A percentile compares a stretch with the other conserved stretches of the same genome.
phyloP scores from a whole-genome alignment of 2,797 vertebrate genomes.

The Parambassis ranga region DNA sequence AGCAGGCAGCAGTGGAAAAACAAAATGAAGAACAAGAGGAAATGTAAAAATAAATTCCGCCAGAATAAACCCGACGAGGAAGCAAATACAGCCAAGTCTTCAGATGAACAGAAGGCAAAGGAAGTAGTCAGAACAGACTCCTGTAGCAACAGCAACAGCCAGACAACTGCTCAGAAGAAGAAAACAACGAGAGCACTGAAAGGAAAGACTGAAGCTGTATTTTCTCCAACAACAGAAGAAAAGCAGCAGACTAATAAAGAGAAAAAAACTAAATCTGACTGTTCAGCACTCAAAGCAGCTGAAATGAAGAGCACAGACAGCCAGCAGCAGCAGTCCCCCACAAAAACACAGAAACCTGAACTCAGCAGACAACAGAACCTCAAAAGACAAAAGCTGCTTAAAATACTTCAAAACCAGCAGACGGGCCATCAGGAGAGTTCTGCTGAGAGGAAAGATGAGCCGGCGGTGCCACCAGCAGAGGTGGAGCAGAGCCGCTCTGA shows the following conservation, averaged over 20 bases:
- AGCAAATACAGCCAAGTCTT: constrained; percentile 10
- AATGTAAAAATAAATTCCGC: constrained; percentile 76
- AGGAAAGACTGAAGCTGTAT: neutral
- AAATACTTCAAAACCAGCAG: constrained; percentile 45
- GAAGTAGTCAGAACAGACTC: constrained; percentile 14
- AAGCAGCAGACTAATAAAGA: neutral
- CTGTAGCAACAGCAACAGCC: neutral
- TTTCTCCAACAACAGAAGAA: neutral
- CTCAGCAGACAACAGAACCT: constrained; percentile 45
- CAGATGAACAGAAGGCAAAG: neutral
- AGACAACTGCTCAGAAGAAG: neutral
- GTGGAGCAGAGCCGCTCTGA: constrained; percentile 59
- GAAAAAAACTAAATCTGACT: constrained; percentile 9
- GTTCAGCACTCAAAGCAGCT: neutral
- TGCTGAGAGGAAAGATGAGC: neutral
- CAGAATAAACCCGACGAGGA: constrained; percentile 17
- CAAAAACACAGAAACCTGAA: constrained; percentile 39
- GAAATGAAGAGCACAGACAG: neutral
- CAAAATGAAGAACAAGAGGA: constrained; percentile 80
- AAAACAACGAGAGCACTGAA: constrained; percentile 33
- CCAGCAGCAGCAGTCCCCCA: constrained; percentile 18
- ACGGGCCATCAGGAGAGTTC: neutral
- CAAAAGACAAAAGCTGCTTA: constrained; percentile 66
- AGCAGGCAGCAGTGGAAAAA: constrained; percentile 80
- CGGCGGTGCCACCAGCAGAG: neutral